Evolutionary conservation across 2,113 vertebrate genomes (phyloP).

Genomic region (Hippocampus abdominalis): DNA sequence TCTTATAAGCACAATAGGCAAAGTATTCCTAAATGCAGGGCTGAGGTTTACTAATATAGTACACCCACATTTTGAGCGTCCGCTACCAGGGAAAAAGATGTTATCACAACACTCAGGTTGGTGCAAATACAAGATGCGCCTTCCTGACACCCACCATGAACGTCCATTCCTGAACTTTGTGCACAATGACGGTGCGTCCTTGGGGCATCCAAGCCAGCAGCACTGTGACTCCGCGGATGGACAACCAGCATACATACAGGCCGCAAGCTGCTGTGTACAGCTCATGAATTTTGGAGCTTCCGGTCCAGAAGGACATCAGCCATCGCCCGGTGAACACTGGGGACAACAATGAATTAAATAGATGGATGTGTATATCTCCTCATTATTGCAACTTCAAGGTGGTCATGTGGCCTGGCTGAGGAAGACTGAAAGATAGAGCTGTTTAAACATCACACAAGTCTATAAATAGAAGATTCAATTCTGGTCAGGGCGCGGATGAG

Average conservation of each 20-base stretch:
- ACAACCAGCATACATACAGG: slow-evolving; percentile 96
- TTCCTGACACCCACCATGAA: slow-evolving; percentile 79
- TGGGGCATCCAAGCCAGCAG: slow-evolving; percentile 98
- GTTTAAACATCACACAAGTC: background rate
- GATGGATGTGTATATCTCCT: background rate
- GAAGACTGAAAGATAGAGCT: background rate
- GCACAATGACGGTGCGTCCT: slow-evolving; percentile 90
- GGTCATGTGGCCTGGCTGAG: background rate
- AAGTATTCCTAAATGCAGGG: no score
- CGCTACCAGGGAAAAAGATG: background rate
- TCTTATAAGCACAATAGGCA: no score
- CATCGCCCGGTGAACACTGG: slow-evolving; percentile 94
- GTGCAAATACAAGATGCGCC: background rate
- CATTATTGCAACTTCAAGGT: background rate
- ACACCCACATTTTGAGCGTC: no score
- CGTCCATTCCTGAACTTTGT: slow-evolving; percentile 97
- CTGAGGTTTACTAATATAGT: no score
- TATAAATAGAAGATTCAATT: slow-evolving; percentile 22
- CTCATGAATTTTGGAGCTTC: slow-evolving; percentile 95
- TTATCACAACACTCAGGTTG: background rate
- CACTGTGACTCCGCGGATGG: slow-evolving; percentile 89
- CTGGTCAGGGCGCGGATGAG: slow-evolving; percentile 14
- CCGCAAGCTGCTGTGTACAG: slow-evolving; percentile 97
- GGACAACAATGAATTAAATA: slow-evolving; percentile 11
- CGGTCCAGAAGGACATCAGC: slow-evolving; percentile 99